Evolutionary conservation across 2,888 invertebrate species (phyloP), one percentile per base, ranked within the genome.

Genomic region (Dasysyrphus tricinctus): DNA sequence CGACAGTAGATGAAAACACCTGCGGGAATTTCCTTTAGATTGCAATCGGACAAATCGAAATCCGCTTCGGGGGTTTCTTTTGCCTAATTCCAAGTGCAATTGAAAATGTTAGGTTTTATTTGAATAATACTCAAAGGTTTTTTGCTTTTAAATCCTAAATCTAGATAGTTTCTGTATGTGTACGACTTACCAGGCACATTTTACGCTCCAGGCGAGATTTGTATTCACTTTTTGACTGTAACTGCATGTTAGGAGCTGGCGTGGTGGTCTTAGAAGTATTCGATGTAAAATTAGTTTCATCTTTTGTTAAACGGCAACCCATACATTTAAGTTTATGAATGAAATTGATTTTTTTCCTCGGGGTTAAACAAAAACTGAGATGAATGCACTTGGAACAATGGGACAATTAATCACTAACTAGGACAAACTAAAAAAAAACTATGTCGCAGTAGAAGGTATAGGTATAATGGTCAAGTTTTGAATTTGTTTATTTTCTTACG

Each of bases 41-140:
- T 95, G 92, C 97, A 97, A 88, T 95, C 95, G 6, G 97, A 96
- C 84, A 97, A 92, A 92, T 97, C 97, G 92, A 96, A 97, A 82
- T 95, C 94, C 74, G 96, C 95, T 91, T 97, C 97, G 39, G 97
- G 97, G 88, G 95, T 96, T 93, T 97, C 97, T 89, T 93, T 93
- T 16, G 94, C 94, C 81, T 90, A 54, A 14, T 2, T 9, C 32
- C 24, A 79, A 12, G 19, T n/a, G 16, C 6, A 32, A 32, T 32
- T n/a, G 3, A 54, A 8, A 24, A 7, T 24, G 5, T 19, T 16
- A 51, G 49, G 51, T 51, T 11, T 49, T 19, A 2, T 19, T 11
- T 19, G n/a, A 24, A 24, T 24, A 32, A 29, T 24, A 5, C 2
- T 16, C 3, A 37, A 37, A 49, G 11, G 19, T 9, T 7, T 47